Evolutionary conservation across 2,113 vertebrate species (phyloP), one percentile per base, ranked within the genome.

Genomic region (Conger conger): DNA sequence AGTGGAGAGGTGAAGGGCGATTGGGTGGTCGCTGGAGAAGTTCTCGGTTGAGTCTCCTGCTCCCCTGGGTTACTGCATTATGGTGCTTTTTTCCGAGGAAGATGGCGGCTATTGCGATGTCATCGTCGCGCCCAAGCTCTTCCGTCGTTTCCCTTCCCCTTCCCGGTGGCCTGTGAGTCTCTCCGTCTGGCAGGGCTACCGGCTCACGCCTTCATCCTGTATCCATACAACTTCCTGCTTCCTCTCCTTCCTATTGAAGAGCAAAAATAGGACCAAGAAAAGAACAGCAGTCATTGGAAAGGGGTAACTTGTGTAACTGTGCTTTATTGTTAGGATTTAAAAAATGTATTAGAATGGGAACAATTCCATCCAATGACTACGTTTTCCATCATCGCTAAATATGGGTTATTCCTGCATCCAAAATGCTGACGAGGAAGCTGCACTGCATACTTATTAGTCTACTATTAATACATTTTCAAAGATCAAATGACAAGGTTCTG

Each of bases 31-130:
- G 15, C n/a, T n/a, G 38, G n/a, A 27, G n/a, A 63, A 63, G 20
- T 3, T 63, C 38, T 30, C 20, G 35, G 27, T 76, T 84, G 35
- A 9, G 45, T 76, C 54, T 78, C 45, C 45, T 84, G 18, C 83
- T 78, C 76, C 45, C 76, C 57, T 78, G 23, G 54, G 23, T 84
- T 60, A 84, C 18, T 63, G 57, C 57, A 63, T 63, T 23, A 23
- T 63, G 57, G 20, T 23, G 57, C n/a, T n/a, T n/a, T n/a, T 63
- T 63, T 63, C 57, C 23, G 57, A 23, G 23, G 23, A n/a, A 27
- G 57, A 23, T 11, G 57, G 57, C 6, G 8, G 18, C 36, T 27
- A 38, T 79, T 79, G 78, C 42, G 83, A 57, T 16, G 53, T 35
- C 27, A 27, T 50, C 36, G 27, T 37, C 54, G 15, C 23, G 68